These are phyloP conservation scores for Nanger granti DNA, from an alignment of 2,113 vertebrate species.

Conservation along the genomic window DNA sequence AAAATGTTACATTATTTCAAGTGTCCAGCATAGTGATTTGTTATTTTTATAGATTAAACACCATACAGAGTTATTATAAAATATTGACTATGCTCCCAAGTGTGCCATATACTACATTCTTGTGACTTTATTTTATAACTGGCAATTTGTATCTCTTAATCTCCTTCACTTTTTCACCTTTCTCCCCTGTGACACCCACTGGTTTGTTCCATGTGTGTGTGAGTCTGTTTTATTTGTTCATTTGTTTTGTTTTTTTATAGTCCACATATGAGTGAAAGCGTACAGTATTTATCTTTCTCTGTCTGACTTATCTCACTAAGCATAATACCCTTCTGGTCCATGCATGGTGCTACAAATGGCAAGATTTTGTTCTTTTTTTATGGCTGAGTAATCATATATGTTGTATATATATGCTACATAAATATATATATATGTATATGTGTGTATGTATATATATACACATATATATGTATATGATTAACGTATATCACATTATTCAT, in stretches of 20 bases:
- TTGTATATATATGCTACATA: not conserved
- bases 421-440: not conserved
- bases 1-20: not conserved
- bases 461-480: not conserved
- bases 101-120: not conserved
- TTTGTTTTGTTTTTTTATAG: not conserved
- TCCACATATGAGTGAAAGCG: not conserved
- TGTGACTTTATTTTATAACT: not conserved
- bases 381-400: not conserved
- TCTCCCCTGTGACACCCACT: not conserved
- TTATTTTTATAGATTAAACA: not conserved
- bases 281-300: not conserved
- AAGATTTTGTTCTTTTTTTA: not conserved
- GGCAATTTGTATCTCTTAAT: not conserved
- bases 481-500: not conserved
- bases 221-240: not conserved
- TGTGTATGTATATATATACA: rapidly evolving
- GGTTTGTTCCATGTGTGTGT: not conserved
- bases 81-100: not conserved
- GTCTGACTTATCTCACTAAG: not conserved
- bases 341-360: not conserved
- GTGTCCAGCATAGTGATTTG: not conserved
- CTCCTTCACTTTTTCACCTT: not conserved
- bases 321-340: not conserved
- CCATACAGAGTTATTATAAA: not conserved